phyloP scores from a whole-genome alignment of 2,797 vertebrate genomes.

The Rhyacichthys aspro region DNA sequence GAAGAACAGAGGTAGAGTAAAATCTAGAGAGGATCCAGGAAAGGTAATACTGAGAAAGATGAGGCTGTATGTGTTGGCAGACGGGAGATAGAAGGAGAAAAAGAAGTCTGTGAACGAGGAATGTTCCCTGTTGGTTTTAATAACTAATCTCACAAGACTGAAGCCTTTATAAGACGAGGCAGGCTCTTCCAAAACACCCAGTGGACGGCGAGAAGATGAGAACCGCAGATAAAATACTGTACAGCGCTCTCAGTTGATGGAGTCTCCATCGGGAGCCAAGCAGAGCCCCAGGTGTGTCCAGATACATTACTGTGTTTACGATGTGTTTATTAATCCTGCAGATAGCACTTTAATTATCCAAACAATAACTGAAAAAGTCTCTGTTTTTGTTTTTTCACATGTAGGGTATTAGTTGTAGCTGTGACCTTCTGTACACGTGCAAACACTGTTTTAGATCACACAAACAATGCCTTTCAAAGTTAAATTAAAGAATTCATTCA shows the following conservation, averaged over 20 bases:
- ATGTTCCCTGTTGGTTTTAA: constrained; percentile 53
- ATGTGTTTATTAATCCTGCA: too few species aligned
- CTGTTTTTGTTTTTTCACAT: too few species aligned
- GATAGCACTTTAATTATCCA: too few species aligned
- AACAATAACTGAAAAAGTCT: too few species aligned
- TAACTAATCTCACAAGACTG: constrained; percentile 43
- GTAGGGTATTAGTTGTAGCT: too few species aligned
- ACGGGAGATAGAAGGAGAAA: constrained; percentile 21
- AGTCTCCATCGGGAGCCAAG: constrained; percentile 9
- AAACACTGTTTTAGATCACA: too few species aligned
- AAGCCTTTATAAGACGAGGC: constrained; percentile 39
- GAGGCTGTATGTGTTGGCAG: constrained; percentile 23
- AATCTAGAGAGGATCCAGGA: constrained; percentile 14
- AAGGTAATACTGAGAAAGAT: constrained; percentile 5
- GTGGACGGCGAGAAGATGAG: constrained; percentile 26
- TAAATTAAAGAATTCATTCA: too few species aligned
- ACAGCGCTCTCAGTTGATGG: constrained; percentile 7
- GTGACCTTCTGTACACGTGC: too few species aligned
- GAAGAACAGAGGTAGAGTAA: constrained; percentile 3
- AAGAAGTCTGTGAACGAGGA: constrained; percentile 36
- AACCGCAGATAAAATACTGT: constrained; percentile 27
- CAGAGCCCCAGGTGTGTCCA: constrained; percentile 8
- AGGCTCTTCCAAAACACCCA: constrained; percentile 19
- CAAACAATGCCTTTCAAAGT: too few species aligned
- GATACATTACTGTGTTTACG: background rate